These are phyloP conservation scores for Apamea anceps DNA, from an alignment of 2,888 invertebrate species.

Conservation along the genomic window DNA sequence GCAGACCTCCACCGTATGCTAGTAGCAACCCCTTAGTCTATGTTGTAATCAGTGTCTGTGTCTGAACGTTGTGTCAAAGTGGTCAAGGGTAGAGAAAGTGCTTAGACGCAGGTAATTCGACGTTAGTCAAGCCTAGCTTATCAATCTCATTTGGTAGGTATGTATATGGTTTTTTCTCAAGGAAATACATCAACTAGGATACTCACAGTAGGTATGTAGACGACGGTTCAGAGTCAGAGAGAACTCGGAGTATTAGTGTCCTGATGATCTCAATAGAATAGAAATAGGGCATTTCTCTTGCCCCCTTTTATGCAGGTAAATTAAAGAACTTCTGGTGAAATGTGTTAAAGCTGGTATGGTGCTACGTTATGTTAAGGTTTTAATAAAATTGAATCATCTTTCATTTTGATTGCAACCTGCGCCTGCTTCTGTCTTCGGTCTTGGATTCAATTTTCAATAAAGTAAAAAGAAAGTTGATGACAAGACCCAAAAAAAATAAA, in stretches of 20 bases:
- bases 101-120: slow-evolving; percentile 14
- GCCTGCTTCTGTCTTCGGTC: neutral
- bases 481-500: neutral
- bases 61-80: slow-evolving; percentile 24
- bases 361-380: neutral
- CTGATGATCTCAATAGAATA: neutral
- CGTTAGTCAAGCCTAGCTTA: slow-evolving; percentile 6
- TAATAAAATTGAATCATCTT: neutral
- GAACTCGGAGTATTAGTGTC: neutral
- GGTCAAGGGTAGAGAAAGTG: slow-evolving; percentile 48
- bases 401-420: neutral
- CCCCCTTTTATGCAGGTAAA: no score
- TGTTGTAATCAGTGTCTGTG: slow-evolving; percentile 30
- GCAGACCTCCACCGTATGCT: no score
- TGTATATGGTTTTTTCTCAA: neutral
- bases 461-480: neutral
- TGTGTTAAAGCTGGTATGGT: neutral
- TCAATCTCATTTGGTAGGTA: neutral
- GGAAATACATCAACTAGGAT: neutral
- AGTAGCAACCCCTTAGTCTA: neutral
- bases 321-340: no score
- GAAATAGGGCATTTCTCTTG: no score
- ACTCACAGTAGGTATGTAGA: neutral
- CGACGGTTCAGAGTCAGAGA: neutral
- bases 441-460: neutral